Evolutionary conservation across 2,888 invertebrate species (phyloP), one percentile per base, ranked within the genome.

Genomic region (Drosophila barbarae): DNA sequence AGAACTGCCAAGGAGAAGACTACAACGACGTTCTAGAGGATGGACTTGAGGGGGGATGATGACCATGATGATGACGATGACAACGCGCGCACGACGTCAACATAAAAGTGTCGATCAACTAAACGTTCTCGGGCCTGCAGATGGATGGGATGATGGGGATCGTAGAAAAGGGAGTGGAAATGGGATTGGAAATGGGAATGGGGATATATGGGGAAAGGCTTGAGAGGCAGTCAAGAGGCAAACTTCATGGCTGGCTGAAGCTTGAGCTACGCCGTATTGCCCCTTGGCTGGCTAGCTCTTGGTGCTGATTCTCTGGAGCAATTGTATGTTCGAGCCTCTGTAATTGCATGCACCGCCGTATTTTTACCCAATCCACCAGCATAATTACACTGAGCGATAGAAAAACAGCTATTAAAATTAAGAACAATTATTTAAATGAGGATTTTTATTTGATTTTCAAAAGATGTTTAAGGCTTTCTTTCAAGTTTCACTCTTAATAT

Each of bases 21-120:
- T 41, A 44, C 28, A 32, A 65, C 56, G 41, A 44, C 15, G 35
- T 30, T 30, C 0, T 30, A 9, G 30, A 30, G 3, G 47, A 21
- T 15, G 12, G 42, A 55, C 41, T 8, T 23, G 38, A n/a, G 23
- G 44, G 41, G 36, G 28, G 35, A 67, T 50, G 54, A 57, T 15
- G 64, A 64, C 38, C 63, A 51, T 35, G 61, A 63, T 63, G 78
- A 76, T 63, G 72, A 73, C 74, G 79, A 82, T 80, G 85, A 80
- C 84, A 78, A 81, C 81, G 85, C 76, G 85, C 76, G 81, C 79
- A 80, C 79, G 85, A 80, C 83, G 79, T 80, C 85, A 80, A 77
- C 84, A 85, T 82, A 84, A 82, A 85, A 82, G 81, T 85, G 85
- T 82, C 81, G 81, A 85, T 85, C 81, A 82, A 82, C 85, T 82